These are phyloP conservation scores for Lapara coniferarum DNA, from an alignment of 2,888 invertebrate species.

Conservation along the genomic window DNA sequence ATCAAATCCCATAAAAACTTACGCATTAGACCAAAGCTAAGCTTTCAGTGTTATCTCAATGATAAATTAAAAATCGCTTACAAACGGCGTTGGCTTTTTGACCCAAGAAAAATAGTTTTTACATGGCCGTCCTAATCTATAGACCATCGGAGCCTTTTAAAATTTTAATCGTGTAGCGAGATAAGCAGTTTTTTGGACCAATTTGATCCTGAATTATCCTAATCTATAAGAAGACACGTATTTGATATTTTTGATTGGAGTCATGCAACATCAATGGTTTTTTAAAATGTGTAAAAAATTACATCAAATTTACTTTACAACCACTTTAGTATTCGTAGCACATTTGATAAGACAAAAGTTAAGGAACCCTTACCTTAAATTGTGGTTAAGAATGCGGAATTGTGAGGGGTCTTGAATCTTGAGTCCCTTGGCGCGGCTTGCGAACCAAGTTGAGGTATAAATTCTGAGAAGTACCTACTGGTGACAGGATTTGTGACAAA, in stretches of 20 bases:
- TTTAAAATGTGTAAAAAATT: neutral
- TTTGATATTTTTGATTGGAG: conserved; percentile 3
- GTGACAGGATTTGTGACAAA: too few species aligned
- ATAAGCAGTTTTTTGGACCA: conserved; percentile 12
- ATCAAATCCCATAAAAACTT: neutral
- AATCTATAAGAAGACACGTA: neutral
- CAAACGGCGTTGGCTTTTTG: neutral
- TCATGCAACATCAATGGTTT: neutral
- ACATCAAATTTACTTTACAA: too few species aligned
- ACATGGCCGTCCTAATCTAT: neutral
- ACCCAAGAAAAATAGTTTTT: neutral
- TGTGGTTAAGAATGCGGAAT: too few species aligned
- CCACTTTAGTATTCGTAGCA: neutral
- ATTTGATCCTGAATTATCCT: conserved; percentile 1
- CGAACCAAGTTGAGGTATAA: too few species aligned
- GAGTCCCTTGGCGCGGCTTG: too few species aligned
- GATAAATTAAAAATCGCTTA: conserved; percentile 4
- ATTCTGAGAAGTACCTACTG: too few species aligned
- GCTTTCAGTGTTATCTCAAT: neutral
- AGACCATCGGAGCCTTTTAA: conserved; percentile 13
- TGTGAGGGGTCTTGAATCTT: too few species aligned
- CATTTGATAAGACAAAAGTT: neutral
- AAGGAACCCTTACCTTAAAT: too few species aligned
- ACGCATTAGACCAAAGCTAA: neutral
- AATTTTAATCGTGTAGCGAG: conserved; percentile 1